Conservation (phyloP, 2,113 vertebrate species). For the Microtus montanus region DNA sequence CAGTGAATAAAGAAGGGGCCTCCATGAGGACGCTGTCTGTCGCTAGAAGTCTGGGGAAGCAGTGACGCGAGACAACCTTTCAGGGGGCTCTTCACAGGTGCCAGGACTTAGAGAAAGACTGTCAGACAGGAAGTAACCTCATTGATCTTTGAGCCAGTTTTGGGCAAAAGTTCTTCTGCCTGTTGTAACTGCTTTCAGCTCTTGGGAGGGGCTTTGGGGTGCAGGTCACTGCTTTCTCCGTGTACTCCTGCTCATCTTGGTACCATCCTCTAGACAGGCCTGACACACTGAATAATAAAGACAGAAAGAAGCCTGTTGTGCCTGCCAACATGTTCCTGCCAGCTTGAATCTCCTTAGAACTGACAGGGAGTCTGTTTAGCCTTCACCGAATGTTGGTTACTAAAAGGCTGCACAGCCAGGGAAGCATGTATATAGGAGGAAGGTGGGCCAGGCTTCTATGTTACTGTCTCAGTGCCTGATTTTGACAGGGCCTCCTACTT, state of each 20-base stretch:
- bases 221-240: not conserved
- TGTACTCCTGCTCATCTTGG: rapidly evolving
- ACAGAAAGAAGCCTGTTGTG: not conserved
- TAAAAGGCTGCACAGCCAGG: not conserved
- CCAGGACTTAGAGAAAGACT: not conserved
- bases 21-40: not conserved
- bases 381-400: too few species aligned
- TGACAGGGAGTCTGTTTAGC: not conserved
- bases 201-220: not conserved
- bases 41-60: not conserved
- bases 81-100: not conserved
- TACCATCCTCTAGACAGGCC: not conserved
- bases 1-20: not conserved
- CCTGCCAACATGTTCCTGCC: not conserved
- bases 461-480: not conserved
- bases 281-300: not conserved
- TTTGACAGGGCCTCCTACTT: not conserved
- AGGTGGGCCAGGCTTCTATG: not conserved
- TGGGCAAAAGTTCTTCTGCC: not conserved
- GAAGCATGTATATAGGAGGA: not conserved
- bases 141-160: not conserved
- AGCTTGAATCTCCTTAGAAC: not conserved
- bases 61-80: not conserved
- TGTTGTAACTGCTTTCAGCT: not conserved
- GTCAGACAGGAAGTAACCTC: not conserved